Base-by-base conservation (phyloP, 2,888 invertebrate genomes). In the Nudaria mundana region DNA sequence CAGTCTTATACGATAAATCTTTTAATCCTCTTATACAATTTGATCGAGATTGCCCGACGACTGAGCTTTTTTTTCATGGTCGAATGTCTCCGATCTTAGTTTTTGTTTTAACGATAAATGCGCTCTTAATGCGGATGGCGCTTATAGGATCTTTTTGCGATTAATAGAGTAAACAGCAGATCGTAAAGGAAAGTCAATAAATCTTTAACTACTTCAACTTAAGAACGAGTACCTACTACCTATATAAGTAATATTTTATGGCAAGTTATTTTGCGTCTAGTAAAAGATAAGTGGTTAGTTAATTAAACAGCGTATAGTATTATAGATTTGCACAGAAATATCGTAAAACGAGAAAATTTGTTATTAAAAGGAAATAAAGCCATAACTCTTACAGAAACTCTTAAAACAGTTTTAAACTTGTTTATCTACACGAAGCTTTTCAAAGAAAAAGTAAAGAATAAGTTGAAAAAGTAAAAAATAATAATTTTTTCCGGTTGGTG, bases 11-110 rank as follows among this genome's bases (percentile, higher is more conserved):
- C 76, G 70, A 80, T 82, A 83, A 86, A 85, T 85, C 83, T 78
- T 81, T 77, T 87, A 85, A 86, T 85, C 85, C 78, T 80, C 81
- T 83, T 81, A 82, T 73, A 81, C 78, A 81, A 83, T 85, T 84
- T 81, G 81, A 83, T 83, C 80, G 77, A 76, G 82, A 83, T 83
- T 77, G 79, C 68, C 63, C 68, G 57, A 69, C 67, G 59, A 63
- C 36, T 59, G 57, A 6, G 33, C 52, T 57, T 56, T 48, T 51
- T 56, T 60, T 48, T 55, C 56, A 57, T 46, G 58, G 55, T 56
- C 63, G 55, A 65, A 61, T 62, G 56, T 62, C 62, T 63, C 56
- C 64, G 53, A 64, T 66, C 64, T 64, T 60, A 70, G 62, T 64
- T 60, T 58, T 57, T 63, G 58, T 60, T 64, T 58, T 60, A 47